Evolutionary conservation across 2,113 vertebrate genomes (phyloP), one percentile per base, ranked within the genome.

Genomic region (Carollia perspicillata): DNA sequence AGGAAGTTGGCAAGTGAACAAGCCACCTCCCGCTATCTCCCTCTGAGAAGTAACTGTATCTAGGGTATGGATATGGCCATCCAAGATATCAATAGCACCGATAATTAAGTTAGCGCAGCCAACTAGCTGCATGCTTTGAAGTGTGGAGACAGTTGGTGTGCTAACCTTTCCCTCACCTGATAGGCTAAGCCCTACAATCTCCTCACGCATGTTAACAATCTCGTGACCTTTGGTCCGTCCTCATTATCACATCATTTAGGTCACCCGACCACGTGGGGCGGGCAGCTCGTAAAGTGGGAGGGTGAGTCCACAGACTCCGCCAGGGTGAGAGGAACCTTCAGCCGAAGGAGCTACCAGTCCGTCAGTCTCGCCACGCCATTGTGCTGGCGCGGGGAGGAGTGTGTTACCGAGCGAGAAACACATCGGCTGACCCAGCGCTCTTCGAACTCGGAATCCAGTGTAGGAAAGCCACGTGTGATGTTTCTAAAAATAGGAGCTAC

Each of bases 51-150:
- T 98, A 98, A 98, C 96, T 94, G 92, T 96, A 98, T 98, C 98
- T 95, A 26, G 89, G 96, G 83, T 98, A 97, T 55, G 98, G 98
- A 98, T 97, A 98, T 87, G 97, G 95, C 98, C 97, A 66, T 89
- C 97, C 97, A 98, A 96, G 96, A 66, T 98, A 98, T 98, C 98
- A 98, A 97, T 97, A 98, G 97, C 97, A 87, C 97, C 84, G 97
- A 98, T 99, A 98, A 99, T 99, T 98, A 98, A 98, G 98, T 98
- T 98, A 98, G 97, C 11, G 80, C 95, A 98, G 96, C 93, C 97
- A 98, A 98, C 97, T 89, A 96, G 96, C 96, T 92, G n/a, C 94
- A 40, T 13, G 96, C 98, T 98, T 98, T 98, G 98, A 98, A 98
- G 98, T 97, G 89, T 83, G 95, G 93, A 16, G 80, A 93, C 98